phyloP scores from a whole-genome alignment of 2,113 vertebrate species.

The Piaya cayana region DNA sequence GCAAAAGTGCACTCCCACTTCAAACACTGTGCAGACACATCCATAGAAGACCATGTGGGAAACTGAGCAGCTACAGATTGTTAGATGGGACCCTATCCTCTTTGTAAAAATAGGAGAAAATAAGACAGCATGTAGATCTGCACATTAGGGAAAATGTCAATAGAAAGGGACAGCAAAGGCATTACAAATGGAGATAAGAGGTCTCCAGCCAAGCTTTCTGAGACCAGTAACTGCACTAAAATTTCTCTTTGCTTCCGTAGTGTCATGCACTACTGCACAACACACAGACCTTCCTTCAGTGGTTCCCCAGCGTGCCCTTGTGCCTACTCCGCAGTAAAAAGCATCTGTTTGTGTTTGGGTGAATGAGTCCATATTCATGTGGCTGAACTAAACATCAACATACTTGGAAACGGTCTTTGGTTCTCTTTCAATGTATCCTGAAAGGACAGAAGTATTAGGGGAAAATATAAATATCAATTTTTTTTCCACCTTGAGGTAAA shows the following conservation, averaged over 20 bases:
- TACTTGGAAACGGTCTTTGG: neutral
- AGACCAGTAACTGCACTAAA: neutral
- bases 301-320: neutral
- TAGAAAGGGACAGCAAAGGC: neutral
- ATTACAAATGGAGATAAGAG: neutral
- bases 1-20: neutral
- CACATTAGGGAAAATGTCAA: neutral
- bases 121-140: neutral
- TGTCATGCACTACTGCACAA: neutral
- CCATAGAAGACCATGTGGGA: neutral
- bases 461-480: neutral
- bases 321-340: neutral
- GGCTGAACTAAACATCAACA: neutral
- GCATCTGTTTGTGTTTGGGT: neutral
- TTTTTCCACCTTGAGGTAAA: neutral
- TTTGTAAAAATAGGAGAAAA: neutral
- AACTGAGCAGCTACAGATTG: neutral
- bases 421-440: neutral
- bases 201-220: neutral
- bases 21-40: neutral
- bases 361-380: neutral
- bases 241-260: neutral
- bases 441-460: neutral
- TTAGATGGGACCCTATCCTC: neutral
- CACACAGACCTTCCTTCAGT: too few relatives aligned